Evolutionary conservation across 2,113 vertebrate species (phyloP).

Genomic region (Pimephales promelas): DNA sequence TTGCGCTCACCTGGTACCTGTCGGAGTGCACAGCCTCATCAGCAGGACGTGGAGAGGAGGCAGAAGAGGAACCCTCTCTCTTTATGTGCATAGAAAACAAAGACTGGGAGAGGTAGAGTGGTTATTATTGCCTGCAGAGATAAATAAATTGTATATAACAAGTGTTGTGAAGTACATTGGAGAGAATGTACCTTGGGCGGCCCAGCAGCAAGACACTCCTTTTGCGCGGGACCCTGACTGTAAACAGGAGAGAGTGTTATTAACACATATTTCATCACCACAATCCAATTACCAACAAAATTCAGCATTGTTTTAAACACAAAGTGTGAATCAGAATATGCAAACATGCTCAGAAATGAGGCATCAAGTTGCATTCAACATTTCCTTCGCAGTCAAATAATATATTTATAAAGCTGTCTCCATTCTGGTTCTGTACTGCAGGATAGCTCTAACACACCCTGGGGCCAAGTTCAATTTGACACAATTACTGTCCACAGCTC

Average conservation of each 20-base stretch:
- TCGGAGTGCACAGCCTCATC: constrained; percentile 91
- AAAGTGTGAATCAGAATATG: not conserved
- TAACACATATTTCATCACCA: constrained; percentile 16
- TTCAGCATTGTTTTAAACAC: not conserved
- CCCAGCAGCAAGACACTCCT: constrained; percentile 80
- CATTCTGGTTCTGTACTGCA: constrained; percentile 15
- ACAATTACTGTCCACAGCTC: constrained; percentile 78
- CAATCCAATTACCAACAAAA: not conserved
- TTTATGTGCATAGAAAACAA: constrained; percentile 90
- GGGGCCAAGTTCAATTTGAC: constrained; percentile 80
- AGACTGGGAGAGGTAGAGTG: constrained; percentile 52
- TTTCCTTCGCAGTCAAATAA: not conserved
- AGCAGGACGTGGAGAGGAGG: constrained; percentile 83
- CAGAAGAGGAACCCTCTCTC: constrained; percentile 88
- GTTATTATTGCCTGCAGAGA: constrained; percentile 24
- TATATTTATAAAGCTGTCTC: constrained; percentile 9
- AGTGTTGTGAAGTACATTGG: constrained; percentile 26
- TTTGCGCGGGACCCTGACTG: constrained; percentile 46
- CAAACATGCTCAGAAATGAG: not conserved
- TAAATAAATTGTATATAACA: constrained; percentile 12
- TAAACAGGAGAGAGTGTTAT: constrained; percentile 35
- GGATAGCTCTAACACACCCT: constrained; percentile 60
- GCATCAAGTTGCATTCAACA: not conserved
- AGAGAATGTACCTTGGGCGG: constrained; percentile 82
- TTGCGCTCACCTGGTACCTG: constrained; percentile 88